These are phyloP conservation scores for Gymnoscelis rufifasciata DNA, from an alignment of 2,888 invertebrate species.

Conservation along the genomic window DNA sequence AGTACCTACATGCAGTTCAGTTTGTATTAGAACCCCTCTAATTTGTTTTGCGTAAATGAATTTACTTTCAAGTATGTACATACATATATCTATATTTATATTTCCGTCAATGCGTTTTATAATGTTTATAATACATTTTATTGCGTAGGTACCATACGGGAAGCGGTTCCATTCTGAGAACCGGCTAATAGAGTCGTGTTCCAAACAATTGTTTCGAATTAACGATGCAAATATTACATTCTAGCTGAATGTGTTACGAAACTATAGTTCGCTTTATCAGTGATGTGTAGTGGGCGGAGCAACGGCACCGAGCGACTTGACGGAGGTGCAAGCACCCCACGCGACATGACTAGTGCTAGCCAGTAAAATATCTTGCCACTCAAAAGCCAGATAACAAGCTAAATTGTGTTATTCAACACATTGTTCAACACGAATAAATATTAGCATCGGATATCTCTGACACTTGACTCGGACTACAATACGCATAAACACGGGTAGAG, in stretches of 20 bases:
- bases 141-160: constrained; percentile 28
- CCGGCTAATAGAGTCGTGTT: constrained; percentile 26
- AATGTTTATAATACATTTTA: constrained; percentile 40
- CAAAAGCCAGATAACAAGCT: constrained; percentile 46
- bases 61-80: background rate
- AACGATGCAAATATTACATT: constrained; percentile 24
- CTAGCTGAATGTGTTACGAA: constrained; percentile 24
- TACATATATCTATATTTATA: constrained; percentile 31
- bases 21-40: background rate
- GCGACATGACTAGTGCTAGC: constrained; percentile 37
- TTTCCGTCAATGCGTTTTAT: too few relatives aligned
- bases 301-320: constrained; percentile 35
- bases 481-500: constrained; percentile 4
- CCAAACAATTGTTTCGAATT: constrained; percentile 26
- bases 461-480: constrained; percentile 31
- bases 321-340: constrained; percentile 44
- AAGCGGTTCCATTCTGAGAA: constrained; percentile 34
- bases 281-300: constrained; percentile 39
- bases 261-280: constrained; percentile 26
- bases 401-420: constrained; percentile 40
- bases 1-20: background rate
- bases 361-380: constrained; percentile 44
- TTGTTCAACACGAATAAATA: constrained; percentile 43
- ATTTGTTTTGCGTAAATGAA: background rate
- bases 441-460: constrained; percentile 38